phyloP scores from a whole-genome alignment of 2,888 invertebrate genomes.

The Phyto melanocephala region DNA sequence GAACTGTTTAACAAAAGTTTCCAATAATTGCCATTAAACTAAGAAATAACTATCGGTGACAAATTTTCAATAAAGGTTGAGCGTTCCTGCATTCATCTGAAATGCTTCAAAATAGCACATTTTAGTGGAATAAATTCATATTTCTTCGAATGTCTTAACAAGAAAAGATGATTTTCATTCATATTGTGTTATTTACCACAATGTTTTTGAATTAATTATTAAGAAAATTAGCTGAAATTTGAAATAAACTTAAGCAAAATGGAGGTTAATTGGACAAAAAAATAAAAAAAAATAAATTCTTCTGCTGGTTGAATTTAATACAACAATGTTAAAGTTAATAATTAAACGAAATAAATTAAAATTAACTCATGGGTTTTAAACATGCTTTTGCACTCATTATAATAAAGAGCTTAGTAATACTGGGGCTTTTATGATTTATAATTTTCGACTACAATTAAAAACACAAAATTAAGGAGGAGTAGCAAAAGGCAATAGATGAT shows the following conservation, averaged over 20 bases:
- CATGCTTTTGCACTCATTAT: slow-evolving; percentile 16
- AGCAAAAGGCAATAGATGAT: background rate
- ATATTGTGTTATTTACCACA: background rate
- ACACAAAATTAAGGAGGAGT: slow-evolving; percentile 13
- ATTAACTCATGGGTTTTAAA: slow-evolving; percentile 18
- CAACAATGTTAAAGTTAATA: slow-evolving; percentile 3
- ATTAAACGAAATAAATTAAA: slow-evolving; percentile 13
- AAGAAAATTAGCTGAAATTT: slow-evolving; percentile 19
- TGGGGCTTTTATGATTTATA: background rate
- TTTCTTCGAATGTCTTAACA: slow-evolving; percentile 28
- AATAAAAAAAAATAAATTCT: slow-evolving; percentile 1
- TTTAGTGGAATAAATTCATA: background rate
- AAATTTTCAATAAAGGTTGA: background rate
- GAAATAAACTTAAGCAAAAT: slow-evolving; percentile 25
- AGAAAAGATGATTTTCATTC: too few species aligned
- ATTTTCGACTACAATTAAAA: background rate
- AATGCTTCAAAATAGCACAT: background rate
- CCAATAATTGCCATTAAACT: too few species aligned
- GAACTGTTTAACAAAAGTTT: too few species aligned
- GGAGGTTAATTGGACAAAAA: slow-evolving; percentile 29
- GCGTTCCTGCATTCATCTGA: background rate
- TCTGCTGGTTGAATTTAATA: slow-evolving; percentile 23
- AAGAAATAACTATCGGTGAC: too few species aligned
- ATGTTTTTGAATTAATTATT: background rate
- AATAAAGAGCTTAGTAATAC: background rate